These are phyloP conservation scores for Shargacucullia verbasci DNA, from an alignment of 2,888 invertebrate genomes.

Conservation along the genomic window DNA sequence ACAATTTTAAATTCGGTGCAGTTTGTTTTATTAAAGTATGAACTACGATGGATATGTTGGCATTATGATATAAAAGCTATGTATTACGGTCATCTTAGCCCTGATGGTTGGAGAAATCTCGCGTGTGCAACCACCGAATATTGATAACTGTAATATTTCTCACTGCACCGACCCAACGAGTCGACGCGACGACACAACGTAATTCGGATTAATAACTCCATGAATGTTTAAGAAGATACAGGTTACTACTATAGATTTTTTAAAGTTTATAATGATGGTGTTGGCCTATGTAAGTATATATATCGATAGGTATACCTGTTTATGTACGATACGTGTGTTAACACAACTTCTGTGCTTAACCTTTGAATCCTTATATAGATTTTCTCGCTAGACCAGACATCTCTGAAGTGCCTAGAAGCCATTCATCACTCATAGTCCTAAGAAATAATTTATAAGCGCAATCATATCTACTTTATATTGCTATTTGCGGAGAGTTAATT, in stretches of 20 bases:
- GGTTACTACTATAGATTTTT: conserved; percentile 23
- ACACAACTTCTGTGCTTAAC: too few relatives aligned
- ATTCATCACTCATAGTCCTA: too few relatives aligned
- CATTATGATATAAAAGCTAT: conserved; percentile 62
- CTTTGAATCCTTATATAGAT: too few relatives aligned
- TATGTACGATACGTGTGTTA: too few relatives aligned
- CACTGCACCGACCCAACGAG: conserved; percentile 62
- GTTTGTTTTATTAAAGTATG: too few relatives aligned
- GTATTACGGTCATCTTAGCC: conserved; percentile 77
- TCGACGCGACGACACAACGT: conserved; percentile 80
- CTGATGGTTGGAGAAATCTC: conserved; percentile 73
- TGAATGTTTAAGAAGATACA: conserved; percentile 66
- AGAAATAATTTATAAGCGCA: too few relatives aligned
- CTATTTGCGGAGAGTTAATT: conserved; percentile 37
- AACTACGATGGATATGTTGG: too few relatives aligned
- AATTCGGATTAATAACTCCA: conserved; percentile 73
- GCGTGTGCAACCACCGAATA: conserved; percentile 81
- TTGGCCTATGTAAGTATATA: neutral
- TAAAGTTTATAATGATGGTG: neutral
- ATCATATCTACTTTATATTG: too few relatives aligned
- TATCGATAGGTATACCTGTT: neutral
- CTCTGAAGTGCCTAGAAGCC: too few relatives aligned
- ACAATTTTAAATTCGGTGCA: too few relatives aligned
- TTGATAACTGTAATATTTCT: conserved; percentile 84
- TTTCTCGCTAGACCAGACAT: too few relatives aligned